A percentile compares a stretch with the other conserved stretches of the same genome.
These are phyloP conservation scores for Polydrusus pterygomalis DNA, from an alignment of 2,888 invertebrate species.

Conservation along the genomic window DNA sequence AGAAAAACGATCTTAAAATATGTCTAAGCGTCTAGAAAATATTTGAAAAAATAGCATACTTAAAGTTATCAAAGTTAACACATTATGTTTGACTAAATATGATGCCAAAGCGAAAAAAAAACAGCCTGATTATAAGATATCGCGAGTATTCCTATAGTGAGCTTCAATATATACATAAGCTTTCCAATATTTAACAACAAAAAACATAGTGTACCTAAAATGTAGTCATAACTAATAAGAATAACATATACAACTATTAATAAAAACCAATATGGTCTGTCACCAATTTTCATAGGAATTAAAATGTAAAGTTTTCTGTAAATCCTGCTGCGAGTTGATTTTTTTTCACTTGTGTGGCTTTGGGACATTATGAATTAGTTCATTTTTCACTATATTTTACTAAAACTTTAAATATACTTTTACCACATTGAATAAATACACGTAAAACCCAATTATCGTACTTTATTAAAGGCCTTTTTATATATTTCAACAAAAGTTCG, in stretches of 20 bases:
- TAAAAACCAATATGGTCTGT: conserved; percentile 62
- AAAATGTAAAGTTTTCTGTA: conserved; percentile 37
- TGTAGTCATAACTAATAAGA: conserved; percentile 41
- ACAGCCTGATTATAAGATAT: conserved; percentile 55
- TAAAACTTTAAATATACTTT: too few species aligned
- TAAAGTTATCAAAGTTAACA: conserved; percentile 31
- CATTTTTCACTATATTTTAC: not conserved
- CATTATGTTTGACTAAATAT: conserved; percentile 45
- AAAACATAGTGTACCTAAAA: conserved; percentile 39
- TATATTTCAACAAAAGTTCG: too few species aligned
- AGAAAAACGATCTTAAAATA: conserved; percentile 25
- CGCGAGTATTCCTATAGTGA: conserved; percentile 59
- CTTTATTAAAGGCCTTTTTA: too few species aligned
- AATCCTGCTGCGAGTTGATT: not conserved
- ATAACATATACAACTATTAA: conserved; percentile 55
- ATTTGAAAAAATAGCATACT: conserved; percentile 26
- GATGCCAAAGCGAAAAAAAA: conserved; percentile 59
- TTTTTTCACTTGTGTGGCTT: not conserved
- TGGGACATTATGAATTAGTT: not conserved
- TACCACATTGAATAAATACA: too few species aligned
- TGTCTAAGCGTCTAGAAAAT: conserved; percentile 9
- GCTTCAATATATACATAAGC: conserved; percentile 56
- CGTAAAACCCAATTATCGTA: too few species aligned
- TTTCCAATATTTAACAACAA: conserved; percentile 41
- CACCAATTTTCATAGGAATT: conserved; percentile 31